Evolutionary conservation across 2,113 vertebrate species (phyloP).

Genomic region (Sapajus apella): DNA sequence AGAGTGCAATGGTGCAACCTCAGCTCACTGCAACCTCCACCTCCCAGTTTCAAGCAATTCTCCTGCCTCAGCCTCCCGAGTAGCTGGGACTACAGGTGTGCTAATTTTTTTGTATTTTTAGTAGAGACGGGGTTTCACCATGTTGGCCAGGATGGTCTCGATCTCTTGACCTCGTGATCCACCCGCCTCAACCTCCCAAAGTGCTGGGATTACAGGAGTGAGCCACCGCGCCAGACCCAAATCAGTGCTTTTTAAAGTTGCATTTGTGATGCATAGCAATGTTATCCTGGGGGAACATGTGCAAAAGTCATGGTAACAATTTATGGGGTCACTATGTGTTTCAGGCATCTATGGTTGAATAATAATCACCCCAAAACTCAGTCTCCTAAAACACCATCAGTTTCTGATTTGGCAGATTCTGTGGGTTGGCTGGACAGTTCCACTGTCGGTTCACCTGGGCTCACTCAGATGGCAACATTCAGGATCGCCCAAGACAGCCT

Average conservation of each 20-base stretch:
- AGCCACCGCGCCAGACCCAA: too few relatives aligned
- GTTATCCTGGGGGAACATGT: rapidly evolving
- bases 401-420: neutral
- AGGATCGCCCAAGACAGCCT: neutral
- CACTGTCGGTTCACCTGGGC: neutral
- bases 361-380: neutral
- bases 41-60: too few relatives aligned
- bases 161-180: too few relatives aligned
- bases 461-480: neutral
- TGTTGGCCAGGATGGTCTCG: too few relatives aligned
- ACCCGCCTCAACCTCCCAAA: too few relatives aligned
- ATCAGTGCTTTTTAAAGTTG: neutral
- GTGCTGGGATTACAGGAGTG: too few relatives aligned
- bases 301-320: neutral
- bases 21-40: too few relatives aligned
- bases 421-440: rapidly evolving
- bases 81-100: too few relatives aligned
- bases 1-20: too few relatives aligned
- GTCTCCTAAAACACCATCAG: neutral
- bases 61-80: too few relatives aligned
- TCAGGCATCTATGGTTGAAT: neutral
- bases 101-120: too few relatives aligned
- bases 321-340: neutral
- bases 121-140: too few relatives aligned
- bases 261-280: neutral